phyloP scores from a whole-genome alignment of 1,140 invertebrate genomes.

The Drosophila tropicalis region DNA sequence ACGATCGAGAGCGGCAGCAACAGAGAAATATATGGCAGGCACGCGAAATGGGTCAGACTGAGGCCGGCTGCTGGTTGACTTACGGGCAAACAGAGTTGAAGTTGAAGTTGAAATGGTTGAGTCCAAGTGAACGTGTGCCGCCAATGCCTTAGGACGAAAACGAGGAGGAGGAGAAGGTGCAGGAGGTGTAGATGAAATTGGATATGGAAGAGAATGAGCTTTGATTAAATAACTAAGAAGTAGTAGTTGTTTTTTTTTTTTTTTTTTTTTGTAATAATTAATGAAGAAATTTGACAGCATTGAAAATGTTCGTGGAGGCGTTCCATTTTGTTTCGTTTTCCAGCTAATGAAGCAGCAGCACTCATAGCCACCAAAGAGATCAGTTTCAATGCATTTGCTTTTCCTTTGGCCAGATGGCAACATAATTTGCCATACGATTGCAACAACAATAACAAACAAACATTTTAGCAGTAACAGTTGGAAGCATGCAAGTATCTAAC shows the following conservation, averaged over 20 bases:
- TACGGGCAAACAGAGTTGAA: conserved; percentile 14
- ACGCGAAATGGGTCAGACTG: conserved; percentile 68
- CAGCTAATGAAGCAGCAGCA: conserved; percentile 40
- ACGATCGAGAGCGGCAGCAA: not conserved
- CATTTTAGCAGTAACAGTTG: conserved; percentile 42
- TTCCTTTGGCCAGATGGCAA: conserved; percentile 43
- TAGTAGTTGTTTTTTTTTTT: conserved; percentile 21
- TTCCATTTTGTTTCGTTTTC: conserved; percentile 16
- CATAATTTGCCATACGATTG: conserved; percentile 43
- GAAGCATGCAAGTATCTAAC: conserved; percentile 40
- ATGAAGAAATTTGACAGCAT: conserved; percentile 58
- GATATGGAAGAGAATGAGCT: conserved; percentile 52
- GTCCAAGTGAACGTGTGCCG: conserved; percentile 9
- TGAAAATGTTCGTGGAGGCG: conserved; percentile 18
- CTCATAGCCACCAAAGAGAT: conserved; percentile 15
- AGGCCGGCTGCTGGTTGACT: not conserved
- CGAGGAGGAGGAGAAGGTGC: not conserved
- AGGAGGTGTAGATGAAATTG: not conserved
- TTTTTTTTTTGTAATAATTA: conserved; percentile 33
- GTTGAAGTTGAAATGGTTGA: not conserved
- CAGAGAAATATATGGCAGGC: conserved; percentile 38
- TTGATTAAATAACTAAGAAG: conserved; percentile 58
- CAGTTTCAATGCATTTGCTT: conserved; percentile 21
- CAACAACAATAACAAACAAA: conserved; percentile 16
- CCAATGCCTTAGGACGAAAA: not conserved